Base-by-base conservation (phyloP, 2,888 invertebrate genomes). In the Microctonus hyperodae region DNA sequence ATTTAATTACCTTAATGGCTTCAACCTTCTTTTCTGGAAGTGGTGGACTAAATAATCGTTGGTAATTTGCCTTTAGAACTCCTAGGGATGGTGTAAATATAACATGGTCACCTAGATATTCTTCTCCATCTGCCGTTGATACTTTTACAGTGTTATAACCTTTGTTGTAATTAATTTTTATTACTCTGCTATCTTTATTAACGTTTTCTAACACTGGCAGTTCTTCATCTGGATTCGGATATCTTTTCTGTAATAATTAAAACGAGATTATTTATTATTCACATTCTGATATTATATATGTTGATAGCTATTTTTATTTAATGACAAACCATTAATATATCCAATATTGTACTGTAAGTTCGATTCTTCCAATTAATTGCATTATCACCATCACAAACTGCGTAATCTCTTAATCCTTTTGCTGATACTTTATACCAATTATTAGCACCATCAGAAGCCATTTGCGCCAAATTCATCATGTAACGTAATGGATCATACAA, bases 51-150 rank as follows among this genome's bases (percentile, higher is more conserved):
- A 91, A 91, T 31, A 90, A 70, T 0, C 78, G 79, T 9, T 80
- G 71, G 65, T 88, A 81, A 65, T 86, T 82, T 28, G 87, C 86
- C 77, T 92, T 92, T 16, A 93, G 82, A 0, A 90, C 90, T 0
- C 92, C 93, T 0, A 93, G 78, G 0, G 92, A 90, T 0, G 88
- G 85, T 0, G 93, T 92, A 0, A 91, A 84, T 25, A 93, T 88
- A 0, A 90, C 89, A 75, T 89, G 89, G 71, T 89, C 88, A 0
- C 90, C 90, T 16, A 75, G 78, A 71, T 87, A 89, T 0, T 74
- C 71, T 0, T 84, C 76, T 0, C 88, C 89, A 76, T 89, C 89
- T n/a, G 79, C 25, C 9, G 79, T 78, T 6, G 72, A 72, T 23
- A 81, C 35, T 53, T 62, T 72, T 0, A 74, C 68, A 6, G 65